These are phyloP conservation scores for Cecropterus lyciades DNA, from an alignment of 1,140 invertebrate genomes.

Conservation along the genomic window DNA sequence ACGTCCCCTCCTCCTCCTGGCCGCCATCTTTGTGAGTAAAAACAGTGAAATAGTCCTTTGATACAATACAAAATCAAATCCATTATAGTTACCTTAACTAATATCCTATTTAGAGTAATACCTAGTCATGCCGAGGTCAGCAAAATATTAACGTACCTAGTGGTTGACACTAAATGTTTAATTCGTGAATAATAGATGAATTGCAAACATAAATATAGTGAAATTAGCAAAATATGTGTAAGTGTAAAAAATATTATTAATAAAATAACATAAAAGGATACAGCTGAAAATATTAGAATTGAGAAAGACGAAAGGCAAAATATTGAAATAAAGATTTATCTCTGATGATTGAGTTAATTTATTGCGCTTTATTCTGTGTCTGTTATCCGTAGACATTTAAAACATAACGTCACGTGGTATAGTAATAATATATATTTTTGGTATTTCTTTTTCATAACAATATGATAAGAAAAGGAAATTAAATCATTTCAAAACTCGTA, in stretches of 20 bases:
- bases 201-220: slow-evolving; percentile 53
- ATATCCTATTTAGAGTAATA: slow-evolving; percentile 34
- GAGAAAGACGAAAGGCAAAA: slow-evolving; percentile 53
- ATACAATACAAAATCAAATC: slow-evolving; percentile 26
- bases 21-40: slow-evolving; percentile 77
- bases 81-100: slow-evolving; percentile 40
- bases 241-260: slow-evolving; percentile 37
- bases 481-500: too few relatives aligned
- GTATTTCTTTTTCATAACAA: background rate
- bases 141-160: slow-evolving; percentile 20
- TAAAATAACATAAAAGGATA: slow-evolving; percentile 42
- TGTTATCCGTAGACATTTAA: too few relatives aligned
- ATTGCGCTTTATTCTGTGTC: too few relatives aligned
- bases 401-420: too few relatives aligned
- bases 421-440: too few relatives aligned
- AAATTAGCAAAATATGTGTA: slow-evolving; percentile 49
- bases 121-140: slow-evolving; percentile 46
- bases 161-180: slow-evolving; percentile 21
- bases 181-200: slow-evolving; percentile 30
- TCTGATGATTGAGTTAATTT: too few relatives aligned
- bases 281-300: slow-evolving; percentile 49
- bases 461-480: too few relatives aligned
- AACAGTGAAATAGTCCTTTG: slow-evolving; percentile 51
- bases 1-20: slow-evolving; percentile 85
- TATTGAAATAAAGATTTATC: slow-evolving; percentile 44